Base-by-base conservation (phyloP, 2,888 invertebrate species). In the Zeuzera pyrina region DNA sequence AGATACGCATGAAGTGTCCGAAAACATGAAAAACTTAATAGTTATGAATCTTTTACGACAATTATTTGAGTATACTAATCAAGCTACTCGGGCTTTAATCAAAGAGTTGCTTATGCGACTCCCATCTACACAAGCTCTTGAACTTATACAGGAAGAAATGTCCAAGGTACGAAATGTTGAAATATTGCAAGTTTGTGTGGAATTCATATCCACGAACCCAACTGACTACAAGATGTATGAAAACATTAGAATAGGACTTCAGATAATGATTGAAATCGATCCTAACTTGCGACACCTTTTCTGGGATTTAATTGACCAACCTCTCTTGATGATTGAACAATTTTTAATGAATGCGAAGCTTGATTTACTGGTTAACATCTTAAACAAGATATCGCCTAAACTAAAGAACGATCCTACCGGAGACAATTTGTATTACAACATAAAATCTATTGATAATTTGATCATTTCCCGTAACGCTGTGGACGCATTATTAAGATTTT, bases 281-380 rank as follows among this genome's bases (percentile, higher is more conserved):
- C 33, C 52, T 0, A 74, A 70, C 26, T 86, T 90, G 54, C 85
- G 88, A 32, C 67, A 78, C 11, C 70, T 86, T 21, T 86, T 91
- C 38, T 87, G 89, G 83, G 85, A 88, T 42, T 60, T 92, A 12
- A 84, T 91, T 12, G 86, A 87, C 28, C 86, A 86, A 41, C 96
- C 96, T 0, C 59, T 92, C 23, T 68, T 92, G 2, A 90, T 96
- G 53, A 78, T 95, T 5, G 96, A 96, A 57, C 93, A 94, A 58
- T 84, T 94, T 31, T 64, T 96, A 7, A 95, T 96, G 94, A 95
- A 95, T 57, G 90, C 89, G 0, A 91, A 90, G 57, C 77, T 93
- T 30, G 92, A 92, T 45, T 76, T 85, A 30, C 69, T 93, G 4
- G 78, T 85, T 0, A 81, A 78, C 22, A 86, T 92, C 2, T 57